These are phyloP conservation scores for Tringa solitaria DNA, from an alignment of 2,113 vertebrate species.

Conservation along the genomic window DNA sequence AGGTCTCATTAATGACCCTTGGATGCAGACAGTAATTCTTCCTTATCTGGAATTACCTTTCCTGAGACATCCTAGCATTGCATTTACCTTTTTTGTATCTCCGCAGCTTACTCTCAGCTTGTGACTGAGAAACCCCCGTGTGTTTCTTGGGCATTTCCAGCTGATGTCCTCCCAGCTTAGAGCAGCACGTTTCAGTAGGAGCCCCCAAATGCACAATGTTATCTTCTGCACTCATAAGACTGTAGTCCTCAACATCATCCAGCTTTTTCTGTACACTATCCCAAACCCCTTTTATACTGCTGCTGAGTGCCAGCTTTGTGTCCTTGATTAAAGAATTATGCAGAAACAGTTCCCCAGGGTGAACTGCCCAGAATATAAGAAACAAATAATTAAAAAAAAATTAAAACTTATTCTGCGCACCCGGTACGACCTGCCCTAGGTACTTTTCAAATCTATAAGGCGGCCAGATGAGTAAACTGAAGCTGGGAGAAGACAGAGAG, in stretches of 20 bases:
- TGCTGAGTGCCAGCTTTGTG: neutral
- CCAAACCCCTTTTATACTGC: neutral
- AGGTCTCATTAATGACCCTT: neutral
- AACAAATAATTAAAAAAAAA: neutral
- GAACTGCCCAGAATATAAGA: neutral
- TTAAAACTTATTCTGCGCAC: neutral
- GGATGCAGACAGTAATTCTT: neutral
- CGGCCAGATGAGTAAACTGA: neutral
- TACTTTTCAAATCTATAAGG: neutral
- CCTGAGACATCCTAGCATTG: neutral
- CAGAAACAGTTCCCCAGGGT: neutral
- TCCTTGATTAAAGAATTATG: neutral
- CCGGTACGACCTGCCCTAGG: neutral
- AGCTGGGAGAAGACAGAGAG: neutral
- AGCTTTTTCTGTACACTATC: neutral
- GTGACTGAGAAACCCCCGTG: neutral
- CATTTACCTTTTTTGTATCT: neutral
- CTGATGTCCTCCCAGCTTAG: neutral
- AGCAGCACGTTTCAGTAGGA: neutral
- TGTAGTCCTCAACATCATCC: neutral
- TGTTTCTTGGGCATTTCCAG: neutral
- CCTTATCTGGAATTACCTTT: neutral
- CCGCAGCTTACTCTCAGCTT: neutral
- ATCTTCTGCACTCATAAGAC: neutral
- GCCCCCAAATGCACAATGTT: neutral